Percentiles rank a stretch among this genome's conserved stretches.
Conservation (phyloP, 2,888 invertebrate genomes). For the Ophioninae sp. region DNA sequence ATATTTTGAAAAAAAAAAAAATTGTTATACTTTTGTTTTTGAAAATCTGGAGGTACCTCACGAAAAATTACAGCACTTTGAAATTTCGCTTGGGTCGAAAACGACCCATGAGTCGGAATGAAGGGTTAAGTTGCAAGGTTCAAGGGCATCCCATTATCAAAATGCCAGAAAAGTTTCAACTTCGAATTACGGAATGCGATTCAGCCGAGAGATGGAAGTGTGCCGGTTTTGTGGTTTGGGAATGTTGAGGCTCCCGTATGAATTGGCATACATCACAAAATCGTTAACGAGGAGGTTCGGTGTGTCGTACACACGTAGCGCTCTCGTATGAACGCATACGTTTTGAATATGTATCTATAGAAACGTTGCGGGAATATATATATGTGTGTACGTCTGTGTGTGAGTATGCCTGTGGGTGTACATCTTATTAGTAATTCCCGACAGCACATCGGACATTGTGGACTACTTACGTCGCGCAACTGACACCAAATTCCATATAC, state of each 20-base stretch:
- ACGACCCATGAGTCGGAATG: too few species aligned
- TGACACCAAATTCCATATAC: constrained; percentile 80
- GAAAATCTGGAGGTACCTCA: too few species aligned
- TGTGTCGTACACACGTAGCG: not conserved
- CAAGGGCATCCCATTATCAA: too few species aligned
- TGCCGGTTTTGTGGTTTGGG: constrained; percentile 35
- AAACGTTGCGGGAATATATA: not conserved
- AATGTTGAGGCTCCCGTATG: constrained; percentile 47
- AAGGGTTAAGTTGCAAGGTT: too few species aligned
- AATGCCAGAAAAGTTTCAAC: not conserved
- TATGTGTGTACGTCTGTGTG: not conserved
- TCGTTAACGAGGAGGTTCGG: constrained; percentile 25
- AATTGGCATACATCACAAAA: constrained; percentile 49
- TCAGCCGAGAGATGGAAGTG: constrained; percentile 20
- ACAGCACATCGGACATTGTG: constrained; percentile 69
- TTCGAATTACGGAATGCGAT: constrained; percentile 37
- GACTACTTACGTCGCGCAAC: constrained; percentile 76
- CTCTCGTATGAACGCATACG: constrained; percentile 16
- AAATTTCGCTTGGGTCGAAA: too few species aligned
- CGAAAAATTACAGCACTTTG: too few species aligned
- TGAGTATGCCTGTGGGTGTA: constrained; percentile 40
- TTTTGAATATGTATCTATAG: constrained; percentile 3
- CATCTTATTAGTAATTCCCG: constrained; percentile 78
- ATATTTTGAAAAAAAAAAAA: too few species aligned
- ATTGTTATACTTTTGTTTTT: too few species aligned